Evolutionary conservation across 2,113 vertebrate species (phyloP).

Genomic region (Clarias magur): DNA sequence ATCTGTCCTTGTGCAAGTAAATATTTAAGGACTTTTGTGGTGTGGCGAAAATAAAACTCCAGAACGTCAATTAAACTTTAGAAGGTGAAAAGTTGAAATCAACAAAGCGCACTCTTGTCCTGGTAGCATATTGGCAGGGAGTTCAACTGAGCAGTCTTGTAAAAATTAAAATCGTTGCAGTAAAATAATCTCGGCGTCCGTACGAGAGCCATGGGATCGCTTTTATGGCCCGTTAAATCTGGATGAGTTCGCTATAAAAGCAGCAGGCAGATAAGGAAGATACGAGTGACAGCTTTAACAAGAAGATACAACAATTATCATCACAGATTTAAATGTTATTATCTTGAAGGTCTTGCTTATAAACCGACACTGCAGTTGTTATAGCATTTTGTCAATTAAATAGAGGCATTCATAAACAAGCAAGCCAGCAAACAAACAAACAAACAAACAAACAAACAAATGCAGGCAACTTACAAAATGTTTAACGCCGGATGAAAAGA

Average conservation of each 20-base stretch:
- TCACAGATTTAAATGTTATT: conserved; percentile 46
- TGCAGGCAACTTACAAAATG: background rate
- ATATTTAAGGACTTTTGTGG: background rate
- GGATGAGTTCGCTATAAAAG: conserved; percentile 60
- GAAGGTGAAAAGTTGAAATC: background rate
- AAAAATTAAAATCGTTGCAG: conserved; percentile 43
- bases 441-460: background rate
- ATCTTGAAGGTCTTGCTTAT: conserved; percentile 48
- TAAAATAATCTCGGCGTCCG: conserved; percentile 48
- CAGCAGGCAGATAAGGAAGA: conserved; percentile 58
- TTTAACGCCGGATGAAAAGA: background rate
- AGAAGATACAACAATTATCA: conserved; percentile 51
- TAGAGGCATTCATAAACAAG: background rate
- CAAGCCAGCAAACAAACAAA: background rate
- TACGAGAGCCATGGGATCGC: conserved; percentile 44
- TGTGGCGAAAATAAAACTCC: background rate
- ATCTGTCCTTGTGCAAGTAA: background rate
- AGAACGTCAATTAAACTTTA: background rate
- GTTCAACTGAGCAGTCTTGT: conserved; percentile 19
- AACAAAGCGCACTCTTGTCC: background rate
- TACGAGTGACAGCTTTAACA: conserved; percentile 46
- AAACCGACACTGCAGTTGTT: background rate
- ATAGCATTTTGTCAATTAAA: background rate
- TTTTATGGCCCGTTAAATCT: conserved; percentile 62
- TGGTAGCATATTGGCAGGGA: background rate